Percentiles rank a stretch among this genome's conserved stretches.
Evolutionary conservation across 37 sponge, comb jelly and placozoan genomes (phyloP).

Genomic region (Cliona cf. orientalis): DNA sequence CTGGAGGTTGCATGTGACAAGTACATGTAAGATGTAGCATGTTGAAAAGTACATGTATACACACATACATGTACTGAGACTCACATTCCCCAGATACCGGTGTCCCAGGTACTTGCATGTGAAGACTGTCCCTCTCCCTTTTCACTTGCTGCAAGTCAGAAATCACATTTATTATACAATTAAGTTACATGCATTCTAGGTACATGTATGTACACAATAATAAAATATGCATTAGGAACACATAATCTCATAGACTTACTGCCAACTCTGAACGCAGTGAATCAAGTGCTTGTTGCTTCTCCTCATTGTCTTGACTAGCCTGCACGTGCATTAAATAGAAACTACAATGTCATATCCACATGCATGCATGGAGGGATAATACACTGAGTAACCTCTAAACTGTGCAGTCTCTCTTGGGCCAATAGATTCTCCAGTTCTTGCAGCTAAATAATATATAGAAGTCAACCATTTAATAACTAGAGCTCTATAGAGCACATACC

Average conservation of each 20-base stretch:
- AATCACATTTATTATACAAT: neutral
- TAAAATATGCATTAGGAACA: neutral
- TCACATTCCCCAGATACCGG: slow-evolving; percentile 18
- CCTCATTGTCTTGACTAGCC: slow-evolving; percentile 58
- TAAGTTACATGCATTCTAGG: too few relatives aligned
- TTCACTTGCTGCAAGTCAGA: slow-evolving; percentile 29
- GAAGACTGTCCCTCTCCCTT: slow-evolving; percentile 34
- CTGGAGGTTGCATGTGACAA: too few relatives aligned
- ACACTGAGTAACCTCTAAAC: slow-evolving; percentile 38
- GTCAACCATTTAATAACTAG: too few relatives aligned
- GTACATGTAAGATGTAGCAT: too few relatives aligned
- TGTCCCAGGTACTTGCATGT: slow-evolving; percentile 46
- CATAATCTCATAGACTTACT: slow-evolving; percentile 16
- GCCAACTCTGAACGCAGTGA: slow-evolving; percentile 12
- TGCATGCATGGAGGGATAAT: neutral
- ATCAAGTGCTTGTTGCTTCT: slow-evolving; percentile 14
- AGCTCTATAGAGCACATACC: too few relatives aligned
- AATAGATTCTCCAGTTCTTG: slow-evolving; percentile 60
- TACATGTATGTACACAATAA: too few relatives aligned
- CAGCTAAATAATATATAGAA: too few relatives aligned
- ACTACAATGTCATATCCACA: neutral
- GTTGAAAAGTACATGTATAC: neutral
- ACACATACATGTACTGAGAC: neutral
- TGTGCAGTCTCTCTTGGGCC: slow-evolving; percentile 61
- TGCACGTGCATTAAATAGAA: slow-evolving; percentile 16